A percentile compares a stretch with the other conserved stretches of the same genome.
phyloP scores from a whole-genome alignment of 2,113 vertebrate genomes.

The Vimba vimba region DNA sequence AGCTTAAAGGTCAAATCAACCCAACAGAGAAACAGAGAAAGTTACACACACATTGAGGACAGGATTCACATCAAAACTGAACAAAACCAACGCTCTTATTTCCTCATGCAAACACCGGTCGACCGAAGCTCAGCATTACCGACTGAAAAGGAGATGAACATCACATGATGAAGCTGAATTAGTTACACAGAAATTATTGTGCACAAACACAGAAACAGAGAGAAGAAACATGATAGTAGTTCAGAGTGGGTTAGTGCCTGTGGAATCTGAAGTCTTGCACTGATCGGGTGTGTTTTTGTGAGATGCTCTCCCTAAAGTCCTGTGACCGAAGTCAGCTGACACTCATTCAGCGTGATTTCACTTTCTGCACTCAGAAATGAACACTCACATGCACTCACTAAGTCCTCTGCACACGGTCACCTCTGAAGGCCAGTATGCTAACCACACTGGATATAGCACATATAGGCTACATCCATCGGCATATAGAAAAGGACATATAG shows the following conservation, averaged over 20 bases:
- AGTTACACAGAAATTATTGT: background rate
- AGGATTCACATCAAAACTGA: too few relatives aligned
- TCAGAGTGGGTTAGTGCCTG: background rate
- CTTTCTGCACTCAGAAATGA: conserved; percentile 20
- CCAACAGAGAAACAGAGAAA: background rate
- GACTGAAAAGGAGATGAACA: background rate
- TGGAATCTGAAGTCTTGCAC: background rate
- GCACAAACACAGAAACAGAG: background rate
- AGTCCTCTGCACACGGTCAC: background rate
- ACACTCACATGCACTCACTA: background rate
- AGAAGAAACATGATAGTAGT: background rate
- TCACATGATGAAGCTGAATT: background rate
- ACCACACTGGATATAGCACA: too few relatives aligned
- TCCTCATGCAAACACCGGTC: background rate
- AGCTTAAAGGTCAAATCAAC: too few relatives aligned
- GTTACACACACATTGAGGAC: background rate
- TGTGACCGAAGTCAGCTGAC: conserved; percentile 57
- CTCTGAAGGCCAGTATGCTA: background rate
- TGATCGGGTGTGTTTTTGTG: background rate
- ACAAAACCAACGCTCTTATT: background rate
- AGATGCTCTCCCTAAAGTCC: conserved; percentile 28
- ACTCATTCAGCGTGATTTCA: conserved; percentile 49
- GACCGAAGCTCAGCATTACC: background rate
- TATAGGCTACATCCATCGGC: too few relatives aligned
- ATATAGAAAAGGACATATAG: too few relatives aligned